Percentiles rank a stretch among this genome's conserved stretches.
Conservation (phyloP, 2,113 vertebrate genomes). For the Amblyopsis rosae region DNA sequence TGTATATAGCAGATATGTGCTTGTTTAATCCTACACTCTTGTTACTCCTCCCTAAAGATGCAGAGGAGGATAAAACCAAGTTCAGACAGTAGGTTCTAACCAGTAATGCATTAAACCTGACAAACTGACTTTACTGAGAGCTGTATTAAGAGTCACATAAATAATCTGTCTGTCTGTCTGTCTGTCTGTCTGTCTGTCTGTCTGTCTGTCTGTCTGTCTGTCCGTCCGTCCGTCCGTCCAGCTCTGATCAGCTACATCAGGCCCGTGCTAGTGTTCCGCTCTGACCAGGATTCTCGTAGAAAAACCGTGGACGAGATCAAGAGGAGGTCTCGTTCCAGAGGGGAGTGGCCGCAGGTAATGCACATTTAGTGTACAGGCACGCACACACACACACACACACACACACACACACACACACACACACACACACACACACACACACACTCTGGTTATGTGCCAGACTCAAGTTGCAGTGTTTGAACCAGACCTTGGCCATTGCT, state of each 20-base stretch:
- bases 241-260: slow-evolving; percentile 92
- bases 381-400: neutral
- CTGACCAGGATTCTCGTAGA: slow-evolving; percentile 89
- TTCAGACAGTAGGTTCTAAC: too few species aligned
- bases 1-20: too few species aligned
- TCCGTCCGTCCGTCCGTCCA: too few species aligned
- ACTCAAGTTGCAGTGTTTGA: neutral
- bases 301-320: slow-evolving; percentile 93
- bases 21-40: too few species aligned
- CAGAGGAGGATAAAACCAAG: too few species aligned
- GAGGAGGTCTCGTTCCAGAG: slow-evolving; percentile 82
- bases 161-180: too few species aligned
- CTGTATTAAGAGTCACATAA: too few species aligned
- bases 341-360: slow-evolving; percentile 92
- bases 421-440: neutral
- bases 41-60: too few species aligned
- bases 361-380: neutral
- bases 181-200: too few species aligned
- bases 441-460: neutral
- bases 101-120: too few species aligned
- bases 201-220: too few species aligned
- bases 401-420: slow-evolving; percentile 1
- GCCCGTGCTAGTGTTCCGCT: slow-evolving; percentile 90
- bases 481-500: neutral
- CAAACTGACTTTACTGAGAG: too few species aligned